A percentile compares a stretch with the other conserved stretches of the same genome.
Evolutionary conservation across 2,888 invertebrate species (phyloP).

Genomic region (Mythimna albipuncta): DNA sequence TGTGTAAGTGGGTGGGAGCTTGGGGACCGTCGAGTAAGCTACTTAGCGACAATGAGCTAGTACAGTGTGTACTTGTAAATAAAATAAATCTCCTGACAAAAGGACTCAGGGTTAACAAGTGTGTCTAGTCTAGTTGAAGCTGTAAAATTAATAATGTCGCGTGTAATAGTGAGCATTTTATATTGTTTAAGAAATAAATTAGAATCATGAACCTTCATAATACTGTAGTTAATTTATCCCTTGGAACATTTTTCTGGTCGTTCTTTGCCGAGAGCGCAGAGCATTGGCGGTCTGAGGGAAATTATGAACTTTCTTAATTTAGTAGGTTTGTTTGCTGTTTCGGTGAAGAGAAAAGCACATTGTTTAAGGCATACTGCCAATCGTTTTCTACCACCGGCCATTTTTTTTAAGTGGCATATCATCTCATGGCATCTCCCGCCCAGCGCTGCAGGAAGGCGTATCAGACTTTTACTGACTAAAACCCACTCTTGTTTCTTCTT

Average conservation of each 20-base stretch:
- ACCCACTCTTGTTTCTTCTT: too few species aligned
- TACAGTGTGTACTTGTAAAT: slow-evolving; percentile 41
- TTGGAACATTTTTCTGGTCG: not conserved
- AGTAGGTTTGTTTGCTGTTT: too few species aligned
- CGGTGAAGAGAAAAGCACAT: too few species aligned
- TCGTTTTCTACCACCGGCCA: too few species aligned
- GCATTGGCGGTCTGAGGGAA: too few species aligned
- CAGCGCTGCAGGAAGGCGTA: too few species aligned
- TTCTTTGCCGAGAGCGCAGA: too few species aligned
- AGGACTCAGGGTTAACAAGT: slow-evolving; percentile 11
- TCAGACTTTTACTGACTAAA: too few species aligned
- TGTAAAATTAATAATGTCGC: not conserved
- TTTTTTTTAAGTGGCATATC: too few species aligned
- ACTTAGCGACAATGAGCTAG: slow-evolving; percentile 38
- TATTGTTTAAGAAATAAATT: not conserved
- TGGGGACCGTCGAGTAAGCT: slow-evolving; percentile 40
- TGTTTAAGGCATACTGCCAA: too few species aligned
- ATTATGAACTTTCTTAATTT: too few species aligned
- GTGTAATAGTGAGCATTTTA: not conserved
- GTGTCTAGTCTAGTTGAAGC: slow-evolving; percentile 13
- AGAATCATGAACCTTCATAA: not conserved
- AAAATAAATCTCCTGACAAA: slow-evolving; percentile 45
- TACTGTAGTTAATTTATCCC: not conserved
- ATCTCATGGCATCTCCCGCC: too few species aligned
- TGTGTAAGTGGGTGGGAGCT: slow-evolving; percentile 22